phyloP scores from a whole-genome alignment of 2,888 invertebrate species.

The Coelinius sp. region DNA sequence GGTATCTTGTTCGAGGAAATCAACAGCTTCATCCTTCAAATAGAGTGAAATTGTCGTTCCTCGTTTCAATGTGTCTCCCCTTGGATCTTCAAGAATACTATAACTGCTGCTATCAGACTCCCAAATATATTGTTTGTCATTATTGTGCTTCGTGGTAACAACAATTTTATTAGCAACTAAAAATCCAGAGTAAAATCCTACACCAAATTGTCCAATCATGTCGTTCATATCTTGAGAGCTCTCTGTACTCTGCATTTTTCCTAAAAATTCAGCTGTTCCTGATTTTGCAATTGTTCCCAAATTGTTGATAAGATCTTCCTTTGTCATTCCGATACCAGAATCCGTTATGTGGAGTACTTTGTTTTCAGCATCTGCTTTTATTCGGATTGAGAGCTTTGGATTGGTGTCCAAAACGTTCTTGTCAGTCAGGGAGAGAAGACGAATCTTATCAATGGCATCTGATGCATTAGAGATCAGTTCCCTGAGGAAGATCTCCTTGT shows the following conservation, averaged over 20 bases:
- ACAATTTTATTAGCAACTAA: constrained; percentile 95
- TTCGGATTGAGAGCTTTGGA: constrained; percentile 87
- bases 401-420: constrained; percentile 83
- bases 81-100: constrained; percentile 92
- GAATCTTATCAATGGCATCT: constrained; percentile 98
- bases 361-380: constrained; percentile 89
- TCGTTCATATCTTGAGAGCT: constrained; percentile 86
- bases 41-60: constrained; percentile 92
- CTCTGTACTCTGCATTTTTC: constrained; percentile 84
- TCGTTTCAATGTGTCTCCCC: constrained; percentile 91
- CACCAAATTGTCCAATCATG: constrained; percentile 99
- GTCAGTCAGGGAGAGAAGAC: constrained; percentile 92
- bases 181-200: constrained; percentile 99
- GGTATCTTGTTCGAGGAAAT: constrained; percentile 94
- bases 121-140: constrained; percentile 96
- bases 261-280: constrained; percentile 95
- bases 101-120: constrained; percentile 95
- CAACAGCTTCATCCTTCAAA: constrained; percentile 96
- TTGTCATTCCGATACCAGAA: constrained; percentile 98
- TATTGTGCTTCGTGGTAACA: constrained; percentile 95
- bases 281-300: constrained; percentile 99
- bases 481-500: constrained; percentile 98
- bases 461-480: constrained; percentile 99
- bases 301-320: constrained; percentile 92
- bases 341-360: constrained; percentile 95